Conservation (phyloP, 2,888 invertebrate species). For the Athetis lepigone region DNA sequence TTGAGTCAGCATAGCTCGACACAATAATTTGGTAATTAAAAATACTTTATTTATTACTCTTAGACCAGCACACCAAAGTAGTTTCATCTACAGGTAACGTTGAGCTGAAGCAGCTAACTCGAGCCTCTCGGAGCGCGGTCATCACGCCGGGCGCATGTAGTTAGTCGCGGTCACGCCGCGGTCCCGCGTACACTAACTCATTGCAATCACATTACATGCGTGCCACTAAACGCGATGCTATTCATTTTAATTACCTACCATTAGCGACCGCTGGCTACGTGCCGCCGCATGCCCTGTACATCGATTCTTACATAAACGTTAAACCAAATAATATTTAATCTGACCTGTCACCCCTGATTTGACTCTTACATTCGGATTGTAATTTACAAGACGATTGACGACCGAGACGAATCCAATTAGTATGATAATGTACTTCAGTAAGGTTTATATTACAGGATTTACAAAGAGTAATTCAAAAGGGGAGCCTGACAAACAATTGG, state of each 20-base stretch:
- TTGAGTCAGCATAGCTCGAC: not conserved
- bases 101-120: too few relatives aligned
- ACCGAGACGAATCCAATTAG: not conserved
- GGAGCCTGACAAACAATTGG: slow-evolving; percentile 13
- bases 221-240: not conserved
- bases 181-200: slow-evolving; percentile 47
- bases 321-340: not conserved
- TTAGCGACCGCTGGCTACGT: slow-evolving; percentile 20
- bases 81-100: too few relatives aligned
- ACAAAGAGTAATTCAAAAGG: not conserved
- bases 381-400: not conserved
- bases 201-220: slow-evolving; percentile 1
- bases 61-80: not conserved
- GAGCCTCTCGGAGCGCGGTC: not conserved
- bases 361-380: not conserved
- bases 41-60: too few relatives aligned
- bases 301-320: not conserved
- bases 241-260: slow-evolving; percentile 39
- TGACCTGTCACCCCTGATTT: not conserved
- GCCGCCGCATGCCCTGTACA: slow-evolving; percentile 1
- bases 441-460: not conserved
- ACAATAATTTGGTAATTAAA: too few relatives aligned
- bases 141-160: slow-evolving; percentile 10
- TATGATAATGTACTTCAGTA: not conserved
- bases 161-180: slow-evolving; percentile 59